Conservation (phyloP, 2,888 invertebrate genomes). For the Mesoligia furuncula region DNA sequence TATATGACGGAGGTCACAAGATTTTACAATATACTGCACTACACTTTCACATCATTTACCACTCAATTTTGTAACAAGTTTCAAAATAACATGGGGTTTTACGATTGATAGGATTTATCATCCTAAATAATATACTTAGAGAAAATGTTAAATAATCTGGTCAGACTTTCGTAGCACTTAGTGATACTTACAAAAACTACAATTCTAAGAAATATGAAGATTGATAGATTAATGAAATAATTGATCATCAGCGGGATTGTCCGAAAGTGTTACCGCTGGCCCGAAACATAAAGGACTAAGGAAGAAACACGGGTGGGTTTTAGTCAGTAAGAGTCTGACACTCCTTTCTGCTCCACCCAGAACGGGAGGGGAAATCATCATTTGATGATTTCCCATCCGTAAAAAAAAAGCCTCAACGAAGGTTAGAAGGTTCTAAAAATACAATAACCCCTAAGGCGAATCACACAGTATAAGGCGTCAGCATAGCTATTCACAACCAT, state of each 20-base stretch:
- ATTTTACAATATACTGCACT: conserved; percentile 20
- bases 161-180: too few relatives aligned
- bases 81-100: background rate
- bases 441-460: background rate
- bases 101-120: background rate
- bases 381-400: too few relatives aligned
- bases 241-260: too few relatives aligned
- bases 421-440: background rate
- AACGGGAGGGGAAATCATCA: too few relatives aligned
- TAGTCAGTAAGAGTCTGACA: too few relatives aligned
- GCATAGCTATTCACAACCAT: too few relatives aligned
- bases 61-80: background rate
- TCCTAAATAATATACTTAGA: too few relatives aligned
- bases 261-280: too few relatives aligned
- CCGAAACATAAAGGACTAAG: too few relatives aligned
- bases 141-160: too few relatives aligned
- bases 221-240: background rate
- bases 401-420: background rate
- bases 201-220: background rate
- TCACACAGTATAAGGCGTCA: background rate
- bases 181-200: background rate
- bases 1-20: conserved; percentile 13
- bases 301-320: too few relatives aligned
- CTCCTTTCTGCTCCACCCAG: too few relatives aligned
- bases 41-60: background rate